Evolutionary conservation across 2,797 vertebrate species (phyloP).

Genomic region (Petrocephalus schoutedeni): DNA sequence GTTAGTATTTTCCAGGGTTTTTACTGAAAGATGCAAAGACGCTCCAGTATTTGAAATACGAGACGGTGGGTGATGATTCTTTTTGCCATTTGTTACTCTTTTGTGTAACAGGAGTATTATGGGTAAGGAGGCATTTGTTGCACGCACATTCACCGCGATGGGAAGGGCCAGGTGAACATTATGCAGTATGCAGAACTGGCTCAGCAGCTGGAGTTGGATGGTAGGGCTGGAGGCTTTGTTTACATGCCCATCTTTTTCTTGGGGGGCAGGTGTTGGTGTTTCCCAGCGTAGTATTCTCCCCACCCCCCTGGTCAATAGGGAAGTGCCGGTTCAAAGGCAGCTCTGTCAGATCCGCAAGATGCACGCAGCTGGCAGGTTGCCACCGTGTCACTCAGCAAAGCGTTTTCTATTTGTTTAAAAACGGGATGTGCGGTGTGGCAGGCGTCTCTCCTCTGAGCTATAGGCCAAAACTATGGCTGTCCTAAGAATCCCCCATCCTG

Average conservation of each 20-base stretch:
- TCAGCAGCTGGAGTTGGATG: constrained; percentile 23
- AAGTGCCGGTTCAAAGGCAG: constrained; percentile 30
- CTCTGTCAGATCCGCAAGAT: constrained; percentile 34
- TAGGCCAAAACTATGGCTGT: background rate
- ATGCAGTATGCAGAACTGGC: constrained; percentile 54
- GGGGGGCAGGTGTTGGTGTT: constrained; percentile 26
- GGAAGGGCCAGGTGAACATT: constrained; percentile 36
- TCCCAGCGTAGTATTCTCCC: constrained; percentile 17
- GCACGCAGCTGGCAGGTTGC: constrained; percentile 36
- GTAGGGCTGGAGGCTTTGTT: constrained; percentile 39
- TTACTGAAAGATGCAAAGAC: constrained; percentile 20
- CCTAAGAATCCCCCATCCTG: background rate
- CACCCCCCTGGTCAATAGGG: constrained; percentile 26
- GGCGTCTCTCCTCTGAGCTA: constrained; percentile 28
- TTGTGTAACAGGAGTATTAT: constrained; percentile 34
- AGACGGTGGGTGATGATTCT: constrained; percentile 27
- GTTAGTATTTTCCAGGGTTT: background rate
- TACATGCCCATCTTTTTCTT: constrained; percentile 36
- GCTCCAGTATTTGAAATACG: constrained; percentile 18
- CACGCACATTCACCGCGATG: constrained; percentile 31
- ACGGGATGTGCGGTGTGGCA: constrained; percentile 42
- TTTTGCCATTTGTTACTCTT: constrained; percentile 34
- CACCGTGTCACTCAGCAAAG: constrained; percentile 39
- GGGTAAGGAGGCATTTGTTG: constrained; percentile 26
- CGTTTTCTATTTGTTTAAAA: constrained; percentile 40